Evolutionary conservation across 2,888 invertebrate species (phyloP), one percentile per base, ranked within the genome.

Genomic region (Drosophila rubida): DNA sequence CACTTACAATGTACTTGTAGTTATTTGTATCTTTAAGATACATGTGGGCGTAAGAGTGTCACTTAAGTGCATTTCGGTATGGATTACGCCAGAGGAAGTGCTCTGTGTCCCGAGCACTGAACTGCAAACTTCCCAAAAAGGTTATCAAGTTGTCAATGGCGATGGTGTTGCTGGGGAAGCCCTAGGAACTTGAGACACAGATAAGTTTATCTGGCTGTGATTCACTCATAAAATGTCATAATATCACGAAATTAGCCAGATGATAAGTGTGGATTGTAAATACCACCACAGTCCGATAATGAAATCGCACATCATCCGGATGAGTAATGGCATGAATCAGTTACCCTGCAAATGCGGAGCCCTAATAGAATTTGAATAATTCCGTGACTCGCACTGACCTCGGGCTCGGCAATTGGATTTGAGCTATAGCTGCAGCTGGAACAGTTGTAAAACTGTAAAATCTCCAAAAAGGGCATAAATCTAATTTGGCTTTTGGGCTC

Each of bases 61-160:
- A 60, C 71, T 81, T 85, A 80, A 87, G 81, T 82, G 80, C 76
- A 88, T 73, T 79, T 37, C 16, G 68, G 83, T 82, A 64, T 86
- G 86, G 87, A 82, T 75, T 75, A 78, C 75, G 35, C 14, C 53
- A 51, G 27, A 53, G 51, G 51, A 53, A 53, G 41, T 53, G 0
- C 22, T 41, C 19, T 41, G 30, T 49, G 4, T 32, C 13, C 3
- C 9, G 32, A 49, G 13, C 7, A 48, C n/a, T 7, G 16, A n/a
- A 2, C 8, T 45, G 14, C 13, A 45, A 25, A n/a, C 6, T 27
- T 27, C 11, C 25, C 4, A 45, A 25, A 39, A 25, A 2, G 16
- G 14, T 41, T 53, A 27, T 39, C 51, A 19, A 53, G 13, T 37
- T 37, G n/a, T 13, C 32, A 35, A 35, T 13, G 32, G 27, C 8